Evolutionary conservation across 2,888 invertebrate genomes (phyloP), one percentile per base, ranked within the genome.

Genomic region (Holacanthella duospinosa): DNA sequence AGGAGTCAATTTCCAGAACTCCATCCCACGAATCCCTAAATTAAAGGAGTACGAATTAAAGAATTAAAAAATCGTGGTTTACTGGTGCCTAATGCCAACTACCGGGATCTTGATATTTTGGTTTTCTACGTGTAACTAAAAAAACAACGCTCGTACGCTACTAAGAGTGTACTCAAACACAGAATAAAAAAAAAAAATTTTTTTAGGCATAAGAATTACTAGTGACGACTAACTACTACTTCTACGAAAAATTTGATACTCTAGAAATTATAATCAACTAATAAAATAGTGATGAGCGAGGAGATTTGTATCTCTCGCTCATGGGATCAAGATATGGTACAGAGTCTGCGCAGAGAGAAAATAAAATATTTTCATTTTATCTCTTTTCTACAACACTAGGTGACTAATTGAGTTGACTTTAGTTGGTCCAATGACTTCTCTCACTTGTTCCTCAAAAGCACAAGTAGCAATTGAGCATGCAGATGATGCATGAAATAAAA

Each of bases 341-440:
- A 36, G 36, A 36, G 36, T 36, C 36, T 36, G 36, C 36, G 36
- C 36, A 36, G 36, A 36, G 36, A 53, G 6, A 24, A 53, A 6
- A 6, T n/a, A 53, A n/a, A 53, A 24, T 53, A 6, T 6, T 12
- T 43, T 43, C 16, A 43, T 16, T 43, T 43, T 43, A 12, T 53
- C 53, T 21, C 53, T 21, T 53, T n/a, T 12, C 53, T 53, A 24
- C 53, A 21, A n/a, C 4, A 6, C 27, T 26, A 6, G 27, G 27
- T 6, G 28, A 27, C 55, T 28, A 55, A 55, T 25, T n/a, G n/a
- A 12, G n/a, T 59, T 59, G 59, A 44, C 36, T 29, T 62, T 36
- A 55, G 44, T 29, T 69, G 71, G 71, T 71, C 71, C 71, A 70
- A 62, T 68, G 72, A 72, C 72, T 71, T 72, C 72, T 69, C 66